Evolutionary conservation across 1,140 invertebrate species (phyloP).

Genomic region (Tenebrio molitor): DNA sequence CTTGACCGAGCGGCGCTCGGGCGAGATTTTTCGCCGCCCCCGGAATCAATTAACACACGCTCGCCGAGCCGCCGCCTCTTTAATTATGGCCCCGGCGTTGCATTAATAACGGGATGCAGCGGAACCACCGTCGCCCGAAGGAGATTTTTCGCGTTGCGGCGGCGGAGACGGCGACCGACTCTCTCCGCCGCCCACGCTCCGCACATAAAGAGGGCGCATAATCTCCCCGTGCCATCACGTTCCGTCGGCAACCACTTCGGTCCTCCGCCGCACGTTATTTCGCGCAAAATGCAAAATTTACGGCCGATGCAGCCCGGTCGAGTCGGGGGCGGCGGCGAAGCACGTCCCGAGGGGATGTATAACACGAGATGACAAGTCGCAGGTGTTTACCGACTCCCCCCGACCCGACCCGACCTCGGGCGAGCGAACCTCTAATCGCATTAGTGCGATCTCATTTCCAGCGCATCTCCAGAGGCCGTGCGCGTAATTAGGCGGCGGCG

Average conservation of each 20-base stretch:
- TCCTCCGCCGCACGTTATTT: constrained; percentile 19
- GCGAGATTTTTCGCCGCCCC: too few species aligned
- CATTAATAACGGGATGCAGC: background rate
- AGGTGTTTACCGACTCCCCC: constrained; percentile 45
- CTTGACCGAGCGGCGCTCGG: background rate
- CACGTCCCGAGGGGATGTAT: constrained; percentile 41
- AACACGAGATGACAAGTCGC: constrained; percentile 45
- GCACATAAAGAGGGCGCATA: constrained; percentile 43
- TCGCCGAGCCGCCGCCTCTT: background rate
- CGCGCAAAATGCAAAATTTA: constrained; percentile 44
- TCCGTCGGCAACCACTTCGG: constrained; percentile 41
- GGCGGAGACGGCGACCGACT: constrained; percentile 7
- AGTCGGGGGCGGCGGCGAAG: constrained; percentile 27
- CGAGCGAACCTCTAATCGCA: constrained; percentile 48
- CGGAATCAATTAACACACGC: too few species aligned
- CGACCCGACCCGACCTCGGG: constrained; percentile 34
- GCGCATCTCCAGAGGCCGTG: constrained; percentile 42
- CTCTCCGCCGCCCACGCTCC: constrained; percentile 21
- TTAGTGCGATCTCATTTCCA: constrained; percentile 50
- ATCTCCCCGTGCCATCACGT: constrained; percentile 42
- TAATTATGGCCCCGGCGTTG: background rate
- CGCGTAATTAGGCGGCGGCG: constrained; percentile 42
- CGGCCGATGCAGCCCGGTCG: constrained; percentile 11
- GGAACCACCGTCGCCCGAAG: constrained; percentile 3
- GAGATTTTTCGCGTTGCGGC: constrained; percentile 29